phyloP scores from a whole-genome alignment of 1,140 invertebrate genomes.

The Hermetia illucens region DNA sequence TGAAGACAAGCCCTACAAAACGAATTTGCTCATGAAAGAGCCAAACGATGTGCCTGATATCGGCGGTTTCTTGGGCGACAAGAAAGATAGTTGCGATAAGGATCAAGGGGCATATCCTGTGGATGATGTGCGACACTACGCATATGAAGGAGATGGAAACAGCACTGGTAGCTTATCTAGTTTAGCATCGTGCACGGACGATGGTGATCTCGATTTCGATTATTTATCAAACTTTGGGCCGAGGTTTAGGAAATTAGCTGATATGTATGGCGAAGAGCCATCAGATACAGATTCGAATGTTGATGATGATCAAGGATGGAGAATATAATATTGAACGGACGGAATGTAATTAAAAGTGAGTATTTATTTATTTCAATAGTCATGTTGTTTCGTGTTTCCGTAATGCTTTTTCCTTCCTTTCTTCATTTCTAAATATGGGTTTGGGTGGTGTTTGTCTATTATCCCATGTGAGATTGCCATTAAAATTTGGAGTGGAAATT shows the following conservation, averaged over 20 bases:
- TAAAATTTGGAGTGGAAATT: no score
- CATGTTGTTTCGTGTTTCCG: no score
- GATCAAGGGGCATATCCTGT: constrained; percentile 81
- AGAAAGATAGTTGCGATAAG: constrained; percentile 77
- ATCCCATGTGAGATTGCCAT: no score
- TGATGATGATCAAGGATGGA: constrained; percentile 30
- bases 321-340: no score
- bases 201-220: constrained; percentile 91
- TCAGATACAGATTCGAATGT: constrained; percentile 43
- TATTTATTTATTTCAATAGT: no score
- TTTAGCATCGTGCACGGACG: constrained; percentile 82
- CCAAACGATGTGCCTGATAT: constrained; percentile 60
- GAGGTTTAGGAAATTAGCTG: constrained; percentile 87
- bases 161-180: constrained; percentile 84
- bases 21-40: constrained; percentile 13
- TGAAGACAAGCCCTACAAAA: constrained; percentile 28
- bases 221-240: constrained; percentile 94
- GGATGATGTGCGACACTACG: constrained; percentile 91
- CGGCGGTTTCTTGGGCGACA: constrained; percentile 77
- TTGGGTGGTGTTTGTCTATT: no score
- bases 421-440: no score
- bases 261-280: constrained; percentile 91
- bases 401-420: no score
- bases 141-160: constrained; percentile 92
- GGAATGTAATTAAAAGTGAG: no score